Base-by-base conservation (phyloP, 2,888 invertebrate species). In the Limenitis camilla region DNA sequence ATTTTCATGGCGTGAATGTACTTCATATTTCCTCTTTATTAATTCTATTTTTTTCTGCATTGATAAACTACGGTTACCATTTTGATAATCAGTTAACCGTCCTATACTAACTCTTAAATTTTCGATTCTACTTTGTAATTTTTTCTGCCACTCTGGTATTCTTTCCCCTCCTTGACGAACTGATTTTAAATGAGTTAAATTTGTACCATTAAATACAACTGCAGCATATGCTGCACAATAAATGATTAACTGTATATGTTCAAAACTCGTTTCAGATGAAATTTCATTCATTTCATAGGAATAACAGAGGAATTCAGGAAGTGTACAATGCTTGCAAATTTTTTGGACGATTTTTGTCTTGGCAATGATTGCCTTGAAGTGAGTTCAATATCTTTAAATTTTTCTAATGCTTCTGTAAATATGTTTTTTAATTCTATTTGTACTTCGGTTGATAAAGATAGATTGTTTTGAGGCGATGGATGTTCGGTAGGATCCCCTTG, bases 141-240 rank as follows among this genome's bases (percentile, higher is more conserved):
- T 53, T 29, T 40, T n/a, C n/a, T n/a, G n/a, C n/a, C n/a, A n/a
- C n/a, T n/a, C n/a, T n/a, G n/a, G n/a, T n/a, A n/a, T n/a, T n/a
- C n/a, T n/a, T n/a, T 52, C 53, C 50, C 57, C 61, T 57, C 6
- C 38, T 44, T n/a, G 42, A 38, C 11, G n/a, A 28, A 9, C 28
- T 41, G 11, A 38, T 27, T 9, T 35, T 38, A 9, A 19, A 11
- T 0, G 39, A n/a, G 9, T 5, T 4, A 11, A 10, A 30, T 45
- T 46, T 10, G 33, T 7, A 28, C 49, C 53, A 8, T 46, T 55
- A 9, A 10, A 6, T 32, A 35, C 48, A 27, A 27, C 40, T 11
- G 38, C 45, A 6, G 54, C 46, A 11, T 30, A 50, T 1, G 46
- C 52, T 11, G 49, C 45, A 28, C 48, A 52, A 27, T 55, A 55